These are phyloP conservation scores for Sebastes iracundus DNA, from an alignment of 2,797 vertebrate genomes.

Conservation along the genomic window DNA sequence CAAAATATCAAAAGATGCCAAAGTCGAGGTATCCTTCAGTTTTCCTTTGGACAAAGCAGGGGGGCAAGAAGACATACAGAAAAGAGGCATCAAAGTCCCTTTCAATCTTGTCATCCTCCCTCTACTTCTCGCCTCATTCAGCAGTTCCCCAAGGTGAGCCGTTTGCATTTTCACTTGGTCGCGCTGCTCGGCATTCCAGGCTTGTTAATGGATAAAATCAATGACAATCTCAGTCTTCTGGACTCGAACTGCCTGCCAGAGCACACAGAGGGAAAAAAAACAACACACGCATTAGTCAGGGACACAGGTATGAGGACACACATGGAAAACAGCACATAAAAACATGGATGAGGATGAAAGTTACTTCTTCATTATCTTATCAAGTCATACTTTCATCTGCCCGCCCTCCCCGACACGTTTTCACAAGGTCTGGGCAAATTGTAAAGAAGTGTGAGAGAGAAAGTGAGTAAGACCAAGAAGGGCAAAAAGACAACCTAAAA, in stretches of 20 bases:
- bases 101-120: conserved; percentile 29
- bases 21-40: conserved; percentile 48
- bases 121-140: neutral
- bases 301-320: conserved; percentile 26
- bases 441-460: no score
- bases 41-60: conserved; percentile 50
- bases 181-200: conserved; percentile 67
- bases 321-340: neutral
- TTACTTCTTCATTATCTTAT: conserved; percentile 21
- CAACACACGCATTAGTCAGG: neutral
- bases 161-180: conserved; percentile 51
- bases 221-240: conserved; percentile 89
- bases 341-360: conserved; percentile 3
- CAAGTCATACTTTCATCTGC: neutral
- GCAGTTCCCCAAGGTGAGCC: conserved; percentile 23
- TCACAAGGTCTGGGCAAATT: no score
- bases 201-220: conserved; percentile 93
- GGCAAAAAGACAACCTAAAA: no score
- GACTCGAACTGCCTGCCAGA: conserved; percentile 90
- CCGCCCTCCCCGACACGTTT: no score
- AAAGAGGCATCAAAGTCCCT: conserved; percentile 52
- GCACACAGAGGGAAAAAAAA: conserved; percentile 37
- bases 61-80: conserved; percentile 28
- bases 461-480: no score
- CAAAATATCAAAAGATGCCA: conserved; percentile 48